Base-by-base conservation (phyloP, 2,888 invertebrate genomes). In the Argyresthia goedartella region DNA sequence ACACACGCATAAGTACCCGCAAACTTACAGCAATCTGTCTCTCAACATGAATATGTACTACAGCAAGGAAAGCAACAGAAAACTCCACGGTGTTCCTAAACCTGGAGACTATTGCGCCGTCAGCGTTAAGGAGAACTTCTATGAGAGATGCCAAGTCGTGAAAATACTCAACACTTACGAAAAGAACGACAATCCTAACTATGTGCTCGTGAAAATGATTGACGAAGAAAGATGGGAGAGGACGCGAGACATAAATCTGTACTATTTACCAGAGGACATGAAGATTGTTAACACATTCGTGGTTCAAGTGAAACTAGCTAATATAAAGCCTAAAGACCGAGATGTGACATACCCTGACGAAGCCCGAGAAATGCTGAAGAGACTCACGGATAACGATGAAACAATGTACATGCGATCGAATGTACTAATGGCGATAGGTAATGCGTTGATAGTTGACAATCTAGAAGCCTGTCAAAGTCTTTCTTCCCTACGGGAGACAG, bases 381-480 rank as follows among this genome's bases (percentile, higher is more conserved):
- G 59, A 55, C 64, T 76, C 1, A 70, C 73, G 0, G 73, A 73
- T 1, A 60, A 59, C 11, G 71, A 76, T 41, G 72, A 77, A n/a
- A 69, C 75, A 16, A 34, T 79, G n/a, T 76, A 73, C 50, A 59
- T 88, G 56, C 75, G 73, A 56, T 88, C 81, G 4, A 71, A 88
- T 65, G 82, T 92, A 41, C 67, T 73, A 8, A 66, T 91, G 56
- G 88, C 90, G 49, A 63, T 93, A 34, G 89, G 89, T 0, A 87
- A 90, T 55, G 88, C 87, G 0, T 65, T 93, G 41, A 92, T 92
- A 86, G 76, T 93, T 1, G 88, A 91, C 51, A 89, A 90, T 3
- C 66, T 93, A 42, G 88, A 89, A 63, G 80, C 88, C 34, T 87
- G 89, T 54, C 87, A 88, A 56, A 80, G 88, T 53, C 69, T 92